Base-by-base conservation (phyloP, 1,140 invertebrate genomes). In the Caerostris extrusa region DNA sequence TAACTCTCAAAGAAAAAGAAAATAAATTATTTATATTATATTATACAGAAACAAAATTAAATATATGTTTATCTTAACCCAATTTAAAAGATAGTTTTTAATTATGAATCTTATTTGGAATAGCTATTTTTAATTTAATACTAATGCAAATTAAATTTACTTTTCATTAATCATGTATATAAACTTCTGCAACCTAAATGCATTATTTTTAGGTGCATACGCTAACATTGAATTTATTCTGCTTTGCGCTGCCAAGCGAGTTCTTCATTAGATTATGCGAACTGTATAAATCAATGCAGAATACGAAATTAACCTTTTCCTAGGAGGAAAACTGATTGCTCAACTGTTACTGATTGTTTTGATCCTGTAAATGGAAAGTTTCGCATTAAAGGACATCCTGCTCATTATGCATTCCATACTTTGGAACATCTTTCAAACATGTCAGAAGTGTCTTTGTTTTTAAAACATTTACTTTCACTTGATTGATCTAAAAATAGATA, bases 271-370 rank as follows among this genome's bases (percentile, higher is more conserved):
- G 55, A 83, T 58, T 57, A 83, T 57, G 55, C 56, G 56, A 10
- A 83, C 56, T 83, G 56, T 58, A 57, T 83, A 83, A 83, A 83
- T 83, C 82, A 83, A 55, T 19, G 82, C 82, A 83, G 82, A 56
- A 83, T 83, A 58, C 82, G n/a, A 57, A 83, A 83, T 83, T 83
- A 83, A 83, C 53, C 56, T 56, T 58, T 56, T 56, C 56, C 55
- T 77, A 34, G 55, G 17, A 58, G 82, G 6, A 19, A 57, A 56
- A 57, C 82, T 19, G 55, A 34, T 17, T 57, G 55, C n/a, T 83
- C 81, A 57, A 83, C 82, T 56, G 55, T 55, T 17, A 4, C 53
- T 57, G 57, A 83, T 83, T 83, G 53, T 83, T 58, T 55, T 17
- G 14, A 17, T 14, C 53, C 12, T 17, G 55, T n/a, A 58, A 57